A percentile compares a stretch with the other conserved stretches of the same genome.
Conservation (phyloP, 2,888 invertebrate genomes). For the Oxycera nigricornis region DNA sequence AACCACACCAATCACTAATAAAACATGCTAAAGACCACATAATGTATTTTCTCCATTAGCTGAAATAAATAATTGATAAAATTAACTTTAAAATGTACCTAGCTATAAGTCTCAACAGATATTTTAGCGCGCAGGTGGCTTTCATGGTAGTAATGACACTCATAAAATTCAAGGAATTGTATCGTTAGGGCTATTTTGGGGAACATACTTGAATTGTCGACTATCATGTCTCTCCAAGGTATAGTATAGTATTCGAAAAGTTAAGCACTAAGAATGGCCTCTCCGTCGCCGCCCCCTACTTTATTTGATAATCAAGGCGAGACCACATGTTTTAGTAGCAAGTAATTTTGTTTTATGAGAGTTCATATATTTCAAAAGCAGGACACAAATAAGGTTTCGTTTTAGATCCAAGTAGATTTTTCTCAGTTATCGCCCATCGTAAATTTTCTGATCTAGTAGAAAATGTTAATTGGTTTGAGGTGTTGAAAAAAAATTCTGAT, state of each 20-base stretch:
- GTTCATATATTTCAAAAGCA: no score
- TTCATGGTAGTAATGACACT: background rate
- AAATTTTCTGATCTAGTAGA: no score
- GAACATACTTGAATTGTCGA: constrained; percentile 2
- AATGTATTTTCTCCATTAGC: constrained; percentile 20
- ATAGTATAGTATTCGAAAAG: background rate
- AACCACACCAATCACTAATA: no score
- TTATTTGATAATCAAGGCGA: constrained; percentile 15
- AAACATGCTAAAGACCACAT: no score
- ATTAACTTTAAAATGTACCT: background rate
- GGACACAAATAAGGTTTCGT: no score
- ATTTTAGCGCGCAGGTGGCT: constrained; percentile 16
- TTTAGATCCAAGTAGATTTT: no score
- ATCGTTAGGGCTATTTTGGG: constrained; percentile 31
- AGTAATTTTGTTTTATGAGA: background rate
- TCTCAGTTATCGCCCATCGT: no score
- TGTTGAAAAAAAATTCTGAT: no score
- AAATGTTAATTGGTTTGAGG: no score
- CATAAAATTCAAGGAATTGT: background rate
- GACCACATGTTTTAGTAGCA: constrained; percentile 4
- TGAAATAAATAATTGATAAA: background rate
- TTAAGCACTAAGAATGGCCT: background rate
- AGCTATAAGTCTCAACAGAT: background rate
- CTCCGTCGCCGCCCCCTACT: background rate
- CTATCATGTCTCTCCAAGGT: background rate